Conservation (phyloP, 53 echinoderm and acorn worm species). For the Stichopus horrens region DNA sequence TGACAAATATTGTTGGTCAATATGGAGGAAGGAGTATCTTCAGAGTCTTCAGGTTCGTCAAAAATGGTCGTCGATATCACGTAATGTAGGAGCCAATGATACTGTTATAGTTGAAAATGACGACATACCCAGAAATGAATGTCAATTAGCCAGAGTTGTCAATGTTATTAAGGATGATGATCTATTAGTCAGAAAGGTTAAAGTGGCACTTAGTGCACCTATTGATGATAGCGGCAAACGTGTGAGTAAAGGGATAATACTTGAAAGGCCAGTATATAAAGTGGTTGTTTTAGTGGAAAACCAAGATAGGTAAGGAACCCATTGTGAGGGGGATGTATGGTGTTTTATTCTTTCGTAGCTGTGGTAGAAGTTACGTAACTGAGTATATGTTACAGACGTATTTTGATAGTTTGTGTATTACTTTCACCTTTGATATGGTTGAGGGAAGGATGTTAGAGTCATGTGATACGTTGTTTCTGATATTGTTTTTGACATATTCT, state of each 20-base stretch:
- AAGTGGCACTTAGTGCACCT: not conserved
- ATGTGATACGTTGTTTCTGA: too few relatives aligned
- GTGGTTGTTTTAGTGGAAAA: slow-evolving; percentile 10
- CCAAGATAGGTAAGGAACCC: not conserved
- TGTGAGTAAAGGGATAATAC: not conserved
- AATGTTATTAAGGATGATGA: not conserved
- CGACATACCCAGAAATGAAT: slow-evolving; percentile 1
- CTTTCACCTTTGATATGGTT: too few relatives aligned
- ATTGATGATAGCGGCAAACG: not conserved
- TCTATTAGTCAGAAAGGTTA: not conserved
- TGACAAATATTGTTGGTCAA: slow-evolving; percentile 31
- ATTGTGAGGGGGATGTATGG: not conserved
- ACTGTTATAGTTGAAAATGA: not conserved
- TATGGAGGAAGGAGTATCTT: slow-evolving; percentile 41
- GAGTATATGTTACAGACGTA: too few relatives aligned
- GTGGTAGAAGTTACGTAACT: too few relatives aligned
- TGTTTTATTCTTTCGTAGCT: too few relatives aligned
- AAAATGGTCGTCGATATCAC: slow-evolving; percentile 6
- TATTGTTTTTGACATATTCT: too few relatives aligned
- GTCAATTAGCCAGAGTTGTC: not conserved
- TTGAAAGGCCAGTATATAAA: not conserved
- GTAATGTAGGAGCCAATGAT: slow-evolving; percentile 37
- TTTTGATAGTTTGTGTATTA: too few relatives aligned
- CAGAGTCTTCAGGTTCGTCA: slow-evolving; percentile 31
- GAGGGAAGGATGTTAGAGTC: too few relatives aligned